A percentile compares a stretch with the other conserved stretches of the same genome.
These are phyloP conservation scores for Scytalopus superciliaris DNA, from an alignment of 2,113 vertebrate genomes.

Conservation along the genomic window DNA sequence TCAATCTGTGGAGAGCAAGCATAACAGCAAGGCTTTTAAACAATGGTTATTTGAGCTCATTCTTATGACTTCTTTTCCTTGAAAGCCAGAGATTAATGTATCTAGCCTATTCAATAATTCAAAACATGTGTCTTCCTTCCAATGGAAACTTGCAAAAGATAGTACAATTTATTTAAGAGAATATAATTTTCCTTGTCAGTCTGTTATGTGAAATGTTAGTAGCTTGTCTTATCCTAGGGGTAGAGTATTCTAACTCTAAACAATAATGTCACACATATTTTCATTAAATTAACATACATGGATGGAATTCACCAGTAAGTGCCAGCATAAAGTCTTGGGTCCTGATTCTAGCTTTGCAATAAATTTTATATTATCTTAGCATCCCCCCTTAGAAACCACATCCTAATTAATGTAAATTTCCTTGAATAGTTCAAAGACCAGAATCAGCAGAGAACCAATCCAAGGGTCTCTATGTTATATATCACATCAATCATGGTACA, in stretches of 20 bases:
- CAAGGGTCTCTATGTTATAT: background rate
- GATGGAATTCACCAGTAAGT: background rate
- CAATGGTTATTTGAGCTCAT: background rate
- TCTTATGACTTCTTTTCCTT: background rate
- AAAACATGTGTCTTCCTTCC: background rate
- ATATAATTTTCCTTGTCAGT: background rate
- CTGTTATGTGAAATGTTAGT: background rate
- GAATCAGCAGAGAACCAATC: background rate
- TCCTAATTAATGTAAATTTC: background rate
- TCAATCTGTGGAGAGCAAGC: background rate
- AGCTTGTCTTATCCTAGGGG: background rate
- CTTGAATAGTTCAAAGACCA: background rate
- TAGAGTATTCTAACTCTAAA: background rate
- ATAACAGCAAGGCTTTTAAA: background rate
- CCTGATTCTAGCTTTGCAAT: background rate
- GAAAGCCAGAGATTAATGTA: background rate
- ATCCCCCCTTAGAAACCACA: fast-evolving
- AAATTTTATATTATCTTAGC: background rate
- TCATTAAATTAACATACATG: background rate
- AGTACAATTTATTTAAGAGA: background rate
- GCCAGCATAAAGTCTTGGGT: background rate
- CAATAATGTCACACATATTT: background rate
- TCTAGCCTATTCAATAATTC: background rate
- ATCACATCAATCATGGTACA: background rate
- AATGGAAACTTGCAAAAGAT: background rate